Evolutionary conservation across 2,113 vertebrate species (phyloP).

Genomic region (Semnornis frantzii): DNA sequence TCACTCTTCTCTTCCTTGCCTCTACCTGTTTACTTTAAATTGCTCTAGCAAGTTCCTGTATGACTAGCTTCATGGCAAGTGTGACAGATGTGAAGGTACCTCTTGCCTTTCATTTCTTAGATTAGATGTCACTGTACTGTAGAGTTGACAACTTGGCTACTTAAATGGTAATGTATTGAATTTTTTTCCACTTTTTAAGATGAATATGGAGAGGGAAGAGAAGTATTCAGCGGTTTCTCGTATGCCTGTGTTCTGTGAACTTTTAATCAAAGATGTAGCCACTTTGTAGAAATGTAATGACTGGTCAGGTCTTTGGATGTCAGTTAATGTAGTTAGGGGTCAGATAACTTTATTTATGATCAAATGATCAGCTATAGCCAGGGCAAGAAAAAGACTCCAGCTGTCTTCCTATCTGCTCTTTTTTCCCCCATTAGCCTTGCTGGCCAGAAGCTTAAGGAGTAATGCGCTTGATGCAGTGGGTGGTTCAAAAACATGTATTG

Average conservation of each 20-base stretch:
- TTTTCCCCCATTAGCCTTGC: slow-evolving; percentile 7
- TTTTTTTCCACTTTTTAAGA: slow-evolving; percentile 19
- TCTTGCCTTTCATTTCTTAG: neutral
- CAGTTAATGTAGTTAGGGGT: slow-evolving; percentile 66
- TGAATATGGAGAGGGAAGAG: slow-evolving; percentile 54
- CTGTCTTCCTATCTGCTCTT: slow-evolving; percentile 62
- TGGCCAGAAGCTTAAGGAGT: slow-evolving; percentile 57
- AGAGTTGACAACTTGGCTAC: slow-evolving; percentile 48
- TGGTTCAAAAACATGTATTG: slow-evolving; percentile 60
- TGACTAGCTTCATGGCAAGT: slow-evolving; percentile 51
- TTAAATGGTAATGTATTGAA: neutral
- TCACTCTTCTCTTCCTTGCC: slow-evolving; percentile 36
- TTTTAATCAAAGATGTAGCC: slow-evolving; percentile 70
- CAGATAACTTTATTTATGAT: slow-evolving; percentile 74
- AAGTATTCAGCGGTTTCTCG: slow-evolving; percentile 22
- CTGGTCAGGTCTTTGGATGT: slow-evolving; percentile 58
- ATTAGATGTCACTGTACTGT: slow-evolving; percentile 52
- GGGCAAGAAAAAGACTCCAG: slow-evolving; percentile 61
- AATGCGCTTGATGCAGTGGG: slow-evolving; percentile 38
- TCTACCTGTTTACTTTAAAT: slow-evolving; percentile 31
- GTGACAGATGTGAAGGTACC: slow-evolving; percentile 65
- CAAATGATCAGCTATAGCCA: slow-evolving; percentile 69
- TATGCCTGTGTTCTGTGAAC: slow-evolving; percentile 66
- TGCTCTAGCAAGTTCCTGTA: slow-evolving; percentile 27
- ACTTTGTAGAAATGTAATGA: slow-evolving; percentile 52